A percentile compares a stretch with the other conserved stretches of the same genome.
These are phyloP conservation scores for Mobula hypostoma DNA, from an alignment of 2,113 vertebrate species.

Conservation along the genomic window DNA sequence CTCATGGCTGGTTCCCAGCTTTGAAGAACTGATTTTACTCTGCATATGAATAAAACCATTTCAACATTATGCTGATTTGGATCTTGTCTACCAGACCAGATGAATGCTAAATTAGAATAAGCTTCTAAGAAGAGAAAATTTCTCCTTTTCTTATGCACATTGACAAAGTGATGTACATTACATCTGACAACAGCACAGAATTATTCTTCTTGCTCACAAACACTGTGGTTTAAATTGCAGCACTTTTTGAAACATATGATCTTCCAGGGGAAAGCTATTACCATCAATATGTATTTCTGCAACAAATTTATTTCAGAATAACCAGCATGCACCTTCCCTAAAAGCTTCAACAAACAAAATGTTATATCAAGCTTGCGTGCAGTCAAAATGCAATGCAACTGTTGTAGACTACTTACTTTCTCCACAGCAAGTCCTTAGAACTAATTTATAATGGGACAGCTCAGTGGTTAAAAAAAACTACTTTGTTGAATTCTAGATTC, in stretches of 20 bases:
- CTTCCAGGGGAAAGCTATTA: not conserved
- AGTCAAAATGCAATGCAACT: not conserved
- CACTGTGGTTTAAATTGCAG: not conserved
- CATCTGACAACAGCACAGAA: not conserved
- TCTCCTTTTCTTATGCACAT: not conserved
- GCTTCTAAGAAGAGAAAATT: not conserved
- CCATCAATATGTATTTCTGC: not conserved
- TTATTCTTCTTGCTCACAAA: not conserved
- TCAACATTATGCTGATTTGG: not conserved
- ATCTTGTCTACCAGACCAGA: not conserved
- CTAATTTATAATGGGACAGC: not conserved
- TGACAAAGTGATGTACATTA: not conserved
- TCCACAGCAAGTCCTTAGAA: not conserved
- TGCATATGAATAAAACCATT: not conserved
- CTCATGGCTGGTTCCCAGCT: not conserved
- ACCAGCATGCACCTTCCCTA: not conserved
- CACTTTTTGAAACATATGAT: constrained; percentile 5
- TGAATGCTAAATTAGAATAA: not conserved
- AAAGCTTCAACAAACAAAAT: constrained; percentile 2
- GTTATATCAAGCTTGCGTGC: not conserved
- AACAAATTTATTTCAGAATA: constrained; percentile 7
- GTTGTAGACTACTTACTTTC: not conserved
- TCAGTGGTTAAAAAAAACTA: not conserved
- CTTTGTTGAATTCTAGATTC: not conserved
- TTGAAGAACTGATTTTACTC: not conserved